Percentiles rank a stretch among this genome's conserved stretches.
These are phyloP conservation scores for Atopsyche davidsoni DNA, from an alignment of 1,140 invertebrate genomes.

Conservation along the genomic window DNA sequence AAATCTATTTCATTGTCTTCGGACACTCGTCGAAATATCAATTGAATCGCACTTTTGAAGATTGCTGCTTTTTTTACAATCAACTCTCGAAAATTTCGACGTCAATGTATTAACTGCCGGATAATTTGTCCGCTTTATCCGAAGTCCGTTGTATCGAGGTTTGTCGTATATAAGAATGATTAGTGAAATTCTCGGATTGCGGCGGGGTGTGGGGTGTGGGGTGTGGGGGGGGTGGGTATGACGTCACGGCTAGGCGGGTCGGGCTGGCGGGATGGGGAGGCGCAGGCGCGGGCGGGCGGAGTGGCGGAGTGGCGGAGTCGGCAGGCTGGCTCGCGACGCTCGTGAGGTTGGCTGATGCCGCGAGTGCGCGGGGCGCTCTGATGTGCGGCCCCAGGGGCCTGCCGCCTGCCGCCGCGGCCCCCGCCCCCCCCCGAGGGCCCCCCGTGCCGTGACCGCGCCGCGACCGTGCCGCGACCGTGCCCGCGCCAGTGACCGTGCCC, in stretches of 20 bases:
- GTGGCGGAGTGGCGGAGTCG: conserved; percentile 35
- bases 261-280: conserved; percentile 37
- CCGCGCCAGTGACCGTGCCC: conserved; percentile 26
- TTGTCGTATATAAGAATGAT: too few species aligned
- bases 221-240: conserved; percentile 34
- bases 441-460: conserved; percentile 45
- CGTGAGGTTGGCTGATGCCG: conserved; percentile 31
- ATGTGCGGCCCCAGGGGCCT: conserved; percentile 37
- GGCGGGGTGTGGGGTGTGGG: too few species aligned
- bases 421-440: conserved; percentile 42
- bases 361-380: conserved; percentile 43
- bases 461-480: conserved; percentile 42
- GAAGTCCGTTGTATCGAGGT: too few species aligned
- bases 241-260: conserved; percentile 34
- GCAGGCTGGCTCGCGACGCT: conserved; percentile 30
- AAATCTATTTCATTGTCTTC: too few species aligned
- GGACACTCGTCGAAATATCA: too few species aligned
- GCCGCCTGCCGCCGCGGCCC: conserved; percentile 40
- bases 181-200: not conserved
- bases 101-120: too few species aligned
- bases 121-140: too few species aligned
- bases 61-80: too few species aligned
- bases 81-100: too few species aligned
- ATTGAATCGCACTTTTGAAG: too few species aligned
- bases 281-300: conserved; percentile 38